A percentile compares a stretch with the other conserved stretches of the same genome.
These are phyloP conservation scores for Montipora efflorescens DNA, from an alignment of 64 coral and sea anemone genomes.

Conservation along the genomic window DNA sequence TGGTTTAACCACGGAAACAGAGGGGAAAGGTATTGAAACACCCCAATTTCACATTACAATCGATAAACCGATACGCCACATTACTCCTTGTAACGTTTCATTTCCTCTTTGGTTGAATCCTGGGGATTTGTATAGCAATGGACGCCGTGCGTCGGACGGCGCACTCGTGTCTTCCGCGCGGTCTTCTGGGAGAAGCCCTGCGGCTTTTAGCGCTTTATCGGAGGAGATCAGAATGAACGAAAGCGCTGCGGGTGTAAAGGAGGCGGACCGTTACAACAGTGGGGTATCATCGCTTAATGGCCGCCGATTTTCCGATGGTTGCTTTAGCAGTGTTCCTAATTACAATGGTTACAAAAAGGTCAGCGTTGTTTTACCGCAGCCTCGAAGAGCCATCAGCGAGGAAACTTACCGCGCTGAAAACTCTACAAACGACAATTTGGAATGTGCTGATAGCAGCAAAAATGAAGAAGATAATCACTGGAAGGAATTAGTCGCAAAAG, in stretches of 20 bases:
- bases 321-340: constrained; percentile 26
- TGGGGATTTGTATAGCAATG: not conserved
- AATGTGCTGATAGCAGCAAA: constrained; percentile 30
- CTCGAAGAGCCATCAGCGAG: not conserved
- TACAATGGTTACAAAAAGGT: constrained; percentile 11
- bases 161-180: not conserved
- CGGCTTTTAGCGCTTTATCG: constrained; percentile 1
- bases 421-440: not conserved
- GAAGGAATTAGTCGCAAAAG: constrained; percentile 47
- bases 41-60: constrained; percentile 34
- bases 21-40: not conserved
- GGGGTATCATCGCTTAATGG: constrained; percentile 24
- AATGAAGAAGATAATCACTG: constrained; percentile 34
- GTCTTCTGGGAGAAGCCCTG: not conserved
- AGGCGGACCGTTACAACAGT: not conserved
- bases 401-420: not conserved
- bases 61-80: constrained; percentile 7
- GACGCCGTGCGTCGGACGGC: constrained; percentile 17
- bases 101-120: constrained; percentile 3
- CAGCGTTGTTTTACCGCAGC: constrained; percentile 25
- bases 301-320: constrained; percentile 57
- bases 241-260: not conserved
- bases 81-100: constrained; percentile 17
- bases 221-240: constrained; percentile 2
- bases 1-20: constrained; percentile 2